These are phyloP conservation scores for Papilio elwesi DNA, from an alignment of 2,888 invertebrate genomes.

Conservation along the genomic window DNA sequence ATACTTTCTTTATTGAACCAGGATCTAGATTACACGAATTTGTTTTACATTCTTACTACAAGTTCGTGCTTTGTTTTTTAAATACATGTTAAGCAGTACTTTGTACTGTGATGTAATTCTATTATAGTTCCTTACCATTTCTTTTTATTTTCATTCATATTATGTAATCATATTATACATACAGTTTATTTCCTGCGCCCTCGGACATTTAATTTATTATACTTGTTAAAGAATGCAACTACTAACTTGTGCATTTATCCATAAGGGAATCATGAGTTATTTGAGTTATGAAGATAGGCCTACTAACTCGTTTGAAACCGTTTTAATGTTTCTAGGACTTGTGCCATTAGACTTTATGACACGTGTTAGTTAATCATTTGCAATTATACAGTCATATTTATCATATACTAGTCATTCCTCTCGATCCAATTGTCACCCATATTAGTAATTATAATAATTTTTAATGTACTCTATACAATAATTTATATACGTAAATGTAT, in stretches of 20 bases:
- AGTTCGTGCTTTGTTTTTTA: slow-evolving; percentile 30
- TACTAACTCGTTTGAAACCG: slow-evolving; percentile 16
- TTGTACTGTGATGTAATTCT: slow-evolving; percentile 6
- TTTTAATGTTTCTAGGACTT: slow-evolving; percentile 18
- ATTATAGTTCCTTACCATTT: neutral
- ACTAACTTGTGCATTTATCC: neutral
- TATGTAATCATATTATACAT: slow-evolving; percentile 1
- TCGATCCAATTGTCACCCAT: neutral
- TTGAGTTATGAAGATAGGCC: slow-evolving; percentile 4
- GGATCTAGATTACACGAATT: slow-evolving; percentile 31
- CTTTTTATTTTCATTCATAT: slow-evolving; percentile 8
- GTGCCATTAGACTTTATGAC: slow-evolving; percentile 16
- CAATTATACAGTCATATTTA: slow-evolving; percentile 1
- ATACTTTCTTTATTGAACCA: slow-evolving; percentile 21
- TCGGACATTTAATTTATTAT: neutral
- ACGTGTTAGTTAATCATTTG: slow-evolving; percentile 2
- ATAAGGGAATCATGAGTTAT: slow-evolving; percentile 14
- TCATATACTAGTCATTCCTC: neutral
- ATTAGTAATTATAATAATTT: neutral
- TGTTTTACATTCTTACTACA: slow-evolving; percentile 8
- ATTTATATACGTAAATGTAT: too few species aligned
- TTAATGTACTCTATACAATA: too few species aligned
- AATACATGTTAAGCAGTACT: slow-evolving; percentile 12
- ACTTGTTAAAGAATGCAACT: slow-evolving; percentile 2
- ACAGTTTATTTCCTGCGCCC: neutral